Percentiles rank a stretch among this genome's conserved stretches.
Evolutionary conservation across 2,888 invertebrate genomes (phyloP).

Genomic region (Drosophila antonietae): DNA sequence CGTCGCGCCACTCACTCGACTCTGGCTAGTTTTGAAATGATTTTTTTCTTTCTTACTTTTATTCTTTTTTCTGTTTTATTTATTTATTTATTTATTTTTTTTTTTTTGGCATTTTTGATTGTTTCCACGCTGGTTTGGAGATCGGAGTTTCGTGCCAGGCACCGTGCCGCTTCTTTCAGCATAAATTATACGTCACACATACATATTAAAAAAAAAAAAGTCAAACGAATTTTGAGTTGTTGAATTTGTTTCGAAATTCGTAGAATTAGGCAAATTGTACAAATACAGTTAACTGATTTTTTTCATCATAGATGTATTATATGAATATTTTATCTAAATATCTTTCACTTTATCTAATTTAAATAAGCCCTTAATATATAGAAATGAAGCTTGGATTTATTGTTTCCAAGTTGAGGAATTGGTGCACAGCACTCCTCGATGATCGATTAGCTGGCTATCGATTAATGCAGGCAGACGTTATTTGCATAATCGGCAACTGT

Average conservation of each 20-base stretch:
- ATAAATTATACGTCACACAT: slow-evolving; percentile 72
- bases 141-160: slow-evolving; percentile 70
- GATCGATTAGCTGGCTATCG: slow-evolving; percentile 58
- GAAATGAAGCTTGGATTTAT: slow-evolving; percentile 23
- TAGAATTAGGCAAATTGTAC: slow-evolving; percentile 70
- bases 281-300: slow-evolving; percentile 44
- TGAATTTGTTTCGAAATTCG: slow-evolving; percentile 49
- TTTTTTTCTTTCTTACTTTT: slow-evolving; percentile 29
- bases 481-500: slow-evolving; percentile 54
- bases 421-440: slow-evolving; percentile 37
- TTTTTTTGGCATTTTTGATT: slow-evolving; percentile 59
- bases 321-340: slow-evolving; percentile 11
- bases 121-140: slow-evolving; percentile 72
- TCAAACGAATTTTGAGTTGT: slow-evolving; percentile 56
- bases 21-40: slow-evolving; percentile 54
- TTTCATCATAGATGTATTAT: background rate
- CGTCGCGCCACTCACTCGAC: slow-evolving; percentile 44
- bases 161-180: slow-evolving; percentile 74
- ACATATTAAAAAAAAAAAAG: slow-evolving; percentile 55
- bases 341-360: slow-evolving; percentile 52
- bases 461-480: slow-evolving; percentile 50
- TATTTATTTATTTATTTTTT: slow-evolving; percentile 21
- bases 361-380: slow-evolving; percentile 32
- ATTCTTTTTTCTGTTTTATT: slow-evolving; percentile 11
- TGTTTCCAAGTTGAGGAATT: slow-evolving; percentile 20